phyloP scores from a whole-genome alignment of 2,888 invertebrate species.

The Athrips mouffetella region DNA sequence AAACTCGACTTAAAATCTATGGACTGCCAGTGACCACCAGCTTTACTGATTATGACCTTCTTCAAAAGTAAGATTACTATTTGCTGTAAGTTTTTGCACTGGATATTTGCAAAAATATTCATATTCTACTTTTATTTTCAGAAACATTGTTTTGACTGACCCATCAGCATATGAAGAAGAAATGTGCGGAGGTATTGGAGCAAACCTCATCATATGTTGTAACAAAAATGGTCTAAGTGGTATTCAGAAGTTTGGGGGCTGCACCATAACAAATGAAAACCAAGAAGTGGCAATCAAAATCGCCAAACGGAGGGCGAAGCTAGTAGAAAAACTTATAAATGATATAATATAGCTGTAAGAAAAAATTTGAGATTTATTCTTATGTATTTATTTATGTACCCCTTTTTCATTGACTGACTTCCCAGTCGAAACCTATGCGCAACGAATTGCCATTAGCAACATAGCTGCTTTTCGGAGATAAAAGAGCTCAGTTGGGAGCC shows the following conservation, averaged over 20 bases:
- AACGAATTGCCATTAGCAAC: too few relatives aligned
- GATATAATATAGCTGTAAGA: constrained; percentile 20
- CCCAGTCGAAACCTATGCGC: too few relatives aligned
- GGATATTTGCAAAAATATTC: too few relatives aligned
- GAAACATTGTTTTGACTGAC: constrained; percentile 84
- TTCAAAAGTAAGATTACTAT: constrained; percentile 39
- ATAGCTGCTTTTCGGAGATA: too few relatives aligned
- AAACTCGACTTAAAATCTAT: constrained; percentile 74
- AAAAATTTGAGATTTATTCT: neutral
- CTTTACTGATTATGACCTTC: constrained; percentile 86
- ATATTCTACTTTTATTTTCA: constrained; percentile 36
- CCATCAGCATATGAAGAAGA: constrained; percentile 91
- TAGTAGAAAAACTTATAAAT: constrained; percentile 65
- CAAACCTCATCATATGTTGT: constrained; percentile 82
- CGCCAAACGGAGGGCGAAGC: constrained; percentile 77
- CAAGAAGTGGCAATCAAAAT: constrained; percentile 79
- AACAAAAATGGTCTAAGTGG: constrained; percentile 81
- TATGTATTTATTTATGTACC: neutral
- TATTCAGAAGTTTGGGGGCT: constrained; percentile 87
- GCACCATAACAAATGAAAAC: constrained; percentile 76
- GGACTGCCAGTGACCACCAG: constrained; percentile 84
- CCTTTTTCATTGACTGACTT: neutral
- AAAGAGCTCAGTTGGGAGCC: too few relatives aligned
- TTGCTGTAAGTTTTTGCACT: too few relatives aligned
- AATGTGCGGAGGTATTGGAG: constrained; percentile 80